Base-by-base conservation (phyloP, 2,888 invertebrate genomes). In the Plebejus argus region DNA sequence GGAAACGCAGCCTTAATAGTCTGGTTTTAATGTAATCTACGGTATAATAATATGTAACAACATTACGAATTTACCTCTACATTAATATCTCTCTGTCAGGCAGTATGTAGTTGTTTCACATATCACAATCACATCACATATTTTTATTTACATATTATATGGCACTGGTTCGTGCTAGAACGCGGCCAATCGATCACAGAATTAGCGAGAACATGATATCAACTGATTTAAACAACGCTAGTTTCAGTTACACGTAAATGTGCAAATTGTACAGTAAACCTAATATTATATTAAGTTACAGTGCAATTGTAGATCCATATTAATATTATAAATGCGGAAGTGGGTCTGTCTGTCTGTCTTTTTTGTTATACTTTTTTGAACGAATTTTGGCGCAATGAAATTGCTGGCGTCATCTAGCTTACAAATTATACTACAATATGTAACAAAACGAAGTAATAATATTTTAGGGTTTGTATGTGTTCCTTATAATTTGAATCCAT, bases 171-270 rank as follows among this genome's bases (percentile, higher is more conserved):
- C 92, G 92, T 93, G 93, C 87, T 88, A 85, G 89, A 92, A 92
- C 91, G 92, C 91, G 91, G 89, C 88, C 89, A 90, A 89, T 90
- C 88, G 89, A 88, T 90, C 86, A 87, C 88, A 87, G 86, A 90
- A 89, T 90, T 90, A 90, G 90, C 86, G 83, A 84, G 80, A 83
- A 83, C 86, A 88, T 88, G 39, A 20, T 49, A 72, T 45, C 49
- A 15, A 49, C 45, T 72, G n/a, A 28, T 28, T 39, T 28, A 49
- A 49, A 49, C 74, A 74, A 28, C 28, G 45, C 20, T 53, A 18
- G 74, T 12, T 74, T 28, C 74, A 53, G 15, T 71, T 39, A 20
- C 39, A 39, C 71, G 35, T 71, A n/a, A 39, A 66, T 20, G 20
- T 23, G 66, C 66, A 5, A 66, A 28, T 23, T 23, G 28, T 28